Base-by-base conservation (phyloP, 2,888 invertebrate species). In the Calephelis perditalis region DNA sequence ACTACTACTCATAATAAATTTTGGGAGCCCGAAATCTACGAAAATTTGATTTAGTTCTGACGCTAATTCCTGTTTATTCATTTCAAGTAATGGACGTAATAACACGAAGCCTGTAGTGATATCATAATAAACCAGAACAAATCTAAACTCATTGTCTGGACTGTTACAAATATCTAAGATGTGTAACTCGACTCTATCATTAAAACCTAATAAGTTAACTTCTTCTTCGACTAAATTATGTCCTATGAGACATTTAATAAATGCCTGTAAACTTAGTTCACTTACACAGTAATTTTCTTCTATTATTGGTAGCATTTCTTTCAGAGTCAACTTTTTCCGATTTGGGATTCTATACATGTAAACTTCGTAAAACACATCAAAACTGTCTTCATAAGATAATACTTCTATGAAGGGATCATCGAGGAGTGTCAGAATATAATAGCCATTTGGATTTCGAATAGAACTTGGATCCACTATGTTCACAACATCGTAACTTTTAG, bases 11-110 rank as follows among this genome's bases (percentile, higher is more conserved):
- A 7, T 4, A 35, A 54, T 36, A 6, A 54, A 3, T 54, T 54
- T 54, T 7, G 52, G 52, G 1, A 10, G 11, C 35, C 52, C 52
- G 35, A 54, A 54, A 35, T 54, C 35, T 2, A 35, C 5, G 35
- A 54, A 54, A 35, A 54, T 54, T 54, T 54, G 35, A 54, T 35
- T 26, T 26, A 52, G 52, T 35, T 52, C 52, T 11, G 52, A 52
- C 35, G 52, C 26, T 26, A 52, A 35, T 52, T 52, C 52, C 26
- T 52, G 35, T 52, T 52, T 26, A 52, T 52, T 52, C 1, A 52
- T 26, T 15, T 52, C 52, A 35, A 52, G 1, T 35, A 52, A 2
- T 26, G 52, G 52, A 11, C 52, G 52, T 35, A 52, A 26, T 10
- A 52, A 5, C 9, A 52, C 6, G 35, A 52, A 52, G 26, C 10